phyloP scores from a whole-genome alignment of 2,797 vertebrate species.

The Bovichtus diacanthus region DNA sequence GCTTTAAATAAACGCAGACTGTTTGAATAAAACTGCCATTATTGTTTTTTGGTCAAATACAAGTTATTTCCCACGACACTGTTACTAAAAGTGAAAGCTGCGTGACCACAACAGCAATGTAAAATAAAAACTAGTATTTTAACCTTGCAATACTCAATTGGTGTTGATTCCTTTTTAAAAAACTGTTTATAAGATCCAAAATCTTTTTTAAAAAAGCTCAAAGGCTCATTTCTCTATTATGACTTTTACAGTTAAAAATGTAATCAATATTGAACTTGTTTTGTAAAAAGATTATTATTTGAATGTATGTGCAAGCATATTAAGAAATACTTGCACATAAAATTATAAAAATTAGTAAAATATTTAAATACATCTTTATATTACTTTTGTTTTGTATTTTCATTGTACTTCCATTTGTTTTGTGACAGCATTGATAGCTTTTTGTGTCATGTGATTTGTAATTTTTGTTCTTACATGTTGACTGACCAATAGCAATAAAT shows the following conservation, averaged over 20 bases:
- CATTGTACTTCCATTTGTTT: neutral
- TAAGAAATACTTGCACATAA: neutral
- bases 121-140: too few relatives aligned
- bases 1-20: neutral
- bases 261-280: neutral
- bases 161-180: too few relatives aligned
- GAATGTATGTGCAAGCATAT: neutral
- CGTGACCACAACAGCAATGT: neutral
- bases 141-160: neutral
- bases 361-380: neutral
- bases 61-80: neutral
- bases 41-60: neutral
- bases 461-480: neutral
- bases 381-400: neutral
- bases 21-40: neutral
- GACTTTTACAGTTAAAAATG: neutral
- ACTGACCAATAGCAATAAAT: neutral
- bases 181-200: neutral
- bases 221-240: neutral
- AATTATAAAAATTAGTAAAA: neutral
- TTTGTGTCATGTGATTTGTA: neutral
- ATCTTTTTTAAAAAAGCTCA: neutral
- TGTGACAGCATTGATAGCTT: neutral
- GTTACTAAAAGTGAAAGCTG: too few relatives aligned
- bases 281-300: neutral